phyloP scores from a whole-genome alignment of 2,797 vertebrate genomes.

The Meda fulgida region DNA sequence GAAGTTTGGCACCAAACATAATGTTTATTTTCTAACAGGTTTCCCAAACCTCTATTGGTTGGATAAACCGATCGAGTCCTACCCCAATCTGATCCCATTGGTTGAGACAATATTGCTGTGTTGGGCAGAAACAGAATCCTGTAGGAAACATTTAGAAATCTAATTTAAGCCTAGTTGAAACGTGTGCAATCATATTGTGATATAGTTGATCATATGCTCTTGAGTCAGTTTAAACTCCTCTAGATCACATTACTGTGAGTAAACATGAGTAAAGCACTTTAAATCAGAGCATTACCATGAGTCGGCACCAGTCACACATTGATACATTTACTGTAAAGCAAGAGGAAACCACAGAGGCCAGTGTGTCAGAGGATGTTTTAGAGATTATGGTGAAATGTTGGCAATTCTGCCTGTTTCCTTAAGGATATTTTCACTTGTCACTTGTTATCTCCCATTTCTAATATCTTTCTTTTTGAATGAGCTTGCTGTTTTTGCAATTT shows the following conservation, averaged over 20 bases:
- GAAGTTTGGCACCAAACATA: background rate
- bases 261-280: conserved; percentile 1
- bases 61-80: background rate
- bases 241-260: conserved; percentile 30
- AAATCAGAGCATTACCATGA: background rate
- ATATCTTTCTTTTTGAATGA: background rate
- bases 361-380: conserved; percentile 21
- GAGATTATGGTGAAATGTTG: conserved; percentile 5
- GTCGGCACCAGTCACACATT: background rate
- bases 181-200: background rate
- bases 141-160: background rate
- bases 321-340: conserved; percentile 8
- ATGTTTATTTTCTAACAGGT: background rate
- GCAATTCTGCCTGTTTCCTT: background rate
- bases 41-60: background rate
- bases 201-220: conserved; percentile 7
- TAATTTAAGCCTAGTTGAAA: background rate
- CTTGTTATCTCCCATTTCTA: background rate
- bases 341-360: conserved; percentile 11
- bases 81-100: background rate
- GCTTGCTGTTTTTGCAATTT: background rate
- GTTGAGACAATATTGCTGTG: background rate
- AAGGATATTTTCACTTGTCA: conserved; percentile 20
- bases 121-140: background rate
- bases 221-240: conserved; percentile 35